Base-by-base conservation (phyloP, 2,113 vertebrate genomes). In the Stegastes partitus region DNA sequence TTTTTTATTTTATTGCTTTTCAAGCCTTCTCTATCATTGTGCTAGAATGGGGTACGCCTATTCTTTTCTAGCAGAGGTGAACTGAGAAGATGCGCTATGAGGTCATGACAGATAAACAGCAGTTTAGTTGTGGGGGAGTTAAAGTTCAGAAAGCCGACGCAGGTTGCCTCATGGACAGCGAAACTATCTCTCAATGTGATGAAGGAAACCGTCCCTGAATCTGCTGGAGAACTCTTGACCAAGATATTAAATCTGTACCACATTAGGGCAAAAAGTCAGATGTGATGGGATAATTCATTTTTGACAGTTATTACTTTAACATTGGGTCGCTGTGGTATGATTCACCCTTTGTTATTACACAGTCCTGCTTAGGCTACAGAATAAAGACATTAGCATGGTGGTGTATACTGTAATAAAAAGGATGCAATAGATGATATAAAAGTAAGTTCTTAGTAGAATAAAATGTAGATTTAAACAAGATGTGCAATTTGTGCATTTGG, bases 71-170 rank as follows among this genome's bases (percentile, higher is more conserved):
- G 49, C 28, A 44, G 58, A 57, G 64, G 74, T 65, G 74, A 72
- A 67, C 22, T 62, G 31, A 66, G 26, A n/a, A 45, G n/a, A 74
- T 56, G 22, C 56, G 19, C 28, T 12, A 21, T 54, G 84, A 77
- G 81, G 76, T 81, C 79, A 59, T 47, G 58, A 39, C 54, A 74
- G 77, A 90, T 85, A 83, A 77, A 77, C 74, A 47, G 67, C 59
- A 62, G 63, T 64, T 68, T 51, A 64, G 67, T 56, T 49, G 45
- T 22, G 37, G 37, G 55, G 54, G 72, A 81, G 76, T 51, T 31
- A 65, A 70, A 63, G 65, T 66, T 73, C 62, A 69, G 4, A 11
- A 26, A 58, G 39, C 22, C n/a, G 34, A 8, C n/a, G 19, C 0
- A 2, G 11, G 31, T 25, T 59, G 57, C 23, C 55, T 70, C 45